Percentiles rank a stretch among this genome's conserved stretches.
Conservation (phyloP, 2,113 vertebrate genomes). For the Piaya cayana region DNA sequence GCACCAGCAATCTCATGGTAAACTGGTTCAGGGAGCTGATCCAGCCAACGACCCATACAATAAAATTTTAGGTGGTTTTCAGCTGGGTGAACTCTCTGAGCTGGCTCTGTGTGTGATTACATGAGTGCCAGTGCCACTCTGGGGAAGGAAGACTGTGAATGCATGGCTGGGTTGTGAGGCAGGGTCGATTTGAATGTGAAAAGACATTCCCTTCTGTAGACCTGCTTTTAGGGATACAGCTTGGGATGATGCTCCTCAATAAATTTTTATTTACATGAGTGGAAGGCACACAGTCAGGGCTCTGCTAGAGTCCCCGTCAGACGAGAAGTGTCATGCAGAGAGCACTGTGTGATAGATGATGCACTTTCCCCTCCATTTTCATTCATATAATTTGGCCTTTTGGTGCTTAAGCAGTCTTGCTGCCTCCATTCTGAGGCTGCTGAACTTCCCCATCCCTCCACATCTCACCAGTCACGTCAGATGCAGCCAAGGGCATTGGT, state of each 20-base stretch:
- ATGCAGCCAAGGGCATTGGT: not conserved
- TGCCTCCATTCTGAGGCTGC: not conserved
- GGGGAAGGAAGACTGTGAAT: constrained; percentile 5
- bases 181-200: not conserved
- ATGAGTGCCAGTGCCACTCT: not conserved
- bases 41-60: not conserved
- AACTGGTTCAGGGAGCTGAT: constrained; percentile 53
- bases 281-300: rapidly evolving
- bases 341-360: not conserved
- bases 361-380: not conserved
- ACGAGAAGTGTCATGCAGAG: not conserved
- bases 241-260: not conserved
- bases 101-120: not conserved
- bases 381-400: not conserved
- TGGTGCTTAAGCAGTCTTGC: not conserved
- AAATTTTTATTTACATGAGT: not conserved
- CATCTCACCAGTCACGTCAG: rapidly evolving
- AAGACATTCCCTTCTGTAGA: not conserved
- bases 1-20: not conserved
- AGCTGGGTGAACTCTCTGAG: constrained; percentile 23
- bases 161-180: not conserved
- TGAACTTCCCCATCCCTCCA: not conserved
- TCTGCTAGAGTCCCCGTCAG: not conserved
- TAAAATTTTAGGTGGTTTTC: constrained; percentile 24
- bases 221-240: not conserved